phyloP scores from a whole-genome alignment of 1,140 invertebrate species.

The Meteorus sp. region DNA sequence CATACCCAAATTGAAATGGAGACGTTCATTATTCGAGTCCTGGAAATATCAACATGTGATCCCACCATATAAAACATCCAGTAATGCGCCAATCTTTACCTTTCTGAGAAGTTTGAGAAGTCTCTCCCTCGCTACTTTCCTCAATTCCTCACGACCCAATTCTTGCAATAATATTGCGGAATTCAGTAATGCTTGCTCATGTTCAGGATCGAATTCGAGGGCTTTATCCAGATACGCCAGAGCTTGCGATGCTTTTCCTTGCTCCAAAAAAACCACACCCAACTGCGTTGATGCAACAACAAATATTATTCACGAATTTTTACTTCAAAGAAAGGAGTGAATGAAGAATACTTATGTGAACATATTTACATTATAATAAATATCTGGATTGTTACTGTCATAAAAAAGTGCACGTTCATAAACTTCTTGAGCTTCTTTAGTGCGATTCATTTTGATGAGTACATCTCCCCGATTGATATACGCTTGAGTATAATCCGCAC shows the following conservation, averaged over 20 bases:
- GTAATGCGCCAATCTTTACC: slow-evolving; percentile 47
- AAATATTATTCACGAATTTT: slow-evolving; percentile 17
- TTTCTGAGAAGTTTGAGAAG: slow-evolving; percentile 80
- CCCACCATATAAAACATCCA: neutral
- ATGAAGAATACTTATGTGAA: neutral
- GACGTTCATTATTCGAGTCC: slow-evolving; percentile 78
- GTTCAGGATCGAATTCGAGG: slow-evolving; percentile 89
- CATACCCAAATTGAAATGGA: slow-evolving; percentile 95
- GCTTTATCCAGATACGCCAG: slow-evolving; percentile 91
- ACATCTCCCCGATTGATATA: slow-evolving; percentile 97
- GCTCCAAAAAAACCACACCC: slow-evolving; percentile 91
- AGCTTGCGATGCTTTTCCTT: slow-evolving; percentile 88
- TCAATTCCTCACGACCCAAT: slow-evolving; percentile 74
- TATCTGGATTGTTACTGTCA: slow-evolving; percentile 93
- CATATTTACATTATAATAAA: slow-evolving; percentile 90
- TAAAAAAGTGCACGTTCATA: slow-evolving; percentile 92
- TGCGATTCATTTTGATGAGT: slow-evolving; percentile 91
- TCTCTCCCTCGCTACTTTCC: slow-evolving; percentile 76
- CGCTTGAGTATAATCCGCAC: slow-evolving; percentile 94
- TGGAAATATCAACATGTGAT: slow-evolving; percentile 36
- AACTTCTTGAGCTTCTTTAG: slow-evolving; percentile 91
- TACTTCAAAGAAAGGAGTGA: neutral
- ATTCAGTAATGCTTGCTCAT: slow-evolving; percentile 92
- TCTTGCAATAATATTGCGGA: slow-evolving; percentile 94
- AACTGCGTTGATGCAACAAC: slow-evolving; percentile 63